Evolutionary conservation across 2,888 invertebrate species (phyloP).

Genomic region (Parochlus steinenii): DNA sequence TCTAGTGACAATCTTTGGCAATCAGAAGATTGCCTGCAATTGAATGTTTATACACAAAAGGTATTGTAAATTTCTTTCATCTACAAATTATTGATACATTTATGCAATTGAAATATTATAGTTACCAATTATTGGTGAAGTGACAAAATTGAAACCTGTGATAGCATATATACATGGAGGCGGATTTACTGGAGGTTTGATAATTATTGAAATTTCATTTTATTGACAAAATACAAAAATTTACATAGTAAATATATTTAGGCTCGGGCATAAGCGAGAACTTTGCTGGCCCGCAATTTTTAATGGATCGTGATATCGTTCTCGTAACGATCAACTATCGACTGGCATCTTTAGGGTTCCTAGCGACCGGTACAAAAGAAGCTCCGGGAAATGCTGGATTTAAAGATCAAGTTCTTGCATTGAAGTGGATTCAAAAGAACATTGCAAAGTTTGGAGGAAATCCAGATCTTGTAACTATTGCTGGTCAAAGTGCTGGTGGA

Average conservation of each 20-base stretch:
- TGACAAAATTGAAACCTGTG: constrained; percentile 33
- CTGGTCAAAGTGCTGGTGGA: constrained; percentile 38
- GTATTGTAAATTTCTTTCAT: constrained; percentile 18
- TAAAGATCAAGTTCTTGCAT: constrained; percentile 46
- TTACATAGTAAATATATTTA: too few relatives aligned
- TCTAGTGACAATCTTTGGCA: constrained; percentile 18
- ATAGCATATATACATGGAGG: constrained; percentile 52
- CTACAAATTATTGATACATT: constrained; percentile 14
- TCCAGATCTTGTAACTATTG: constrained; percentile 40
- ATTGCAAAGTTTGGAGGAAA: constrained; percentile 48
- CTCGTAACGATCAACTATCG: constrained; percentile 25
- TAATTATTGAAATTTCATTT: not conserved
- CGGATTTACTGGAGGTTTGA: constrained; percentile 29
- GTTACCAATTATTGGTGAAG: constrained; percentile 21
- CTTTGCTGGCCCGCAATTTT: constrained; percentile 21
- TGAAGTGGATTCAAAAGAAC: constrained; percentile 46
- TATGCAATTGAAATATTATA: constrained; percentile 1
- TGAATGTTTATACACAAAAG: constrained; percentile 38
- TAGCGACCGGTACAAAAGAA: constrained; percentile 40
- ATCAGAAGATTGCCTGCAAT: constrained; percentile 39
- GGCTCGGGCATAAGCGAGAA: constrained; percentile 19
- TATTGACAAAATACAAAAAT: too few relatives aligned
- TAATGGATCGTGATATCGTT: constrained; percentile 24
- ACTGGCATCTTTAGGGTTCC: constrained; percentile 31
- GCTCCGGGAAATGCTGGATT: constrained; percentile 49